Evolutionary conservation across 2,113 vertebrate species (phyloP), one percentile per base, ranked within the genome.

Genomic region (Eurypyga helias): DNA sequence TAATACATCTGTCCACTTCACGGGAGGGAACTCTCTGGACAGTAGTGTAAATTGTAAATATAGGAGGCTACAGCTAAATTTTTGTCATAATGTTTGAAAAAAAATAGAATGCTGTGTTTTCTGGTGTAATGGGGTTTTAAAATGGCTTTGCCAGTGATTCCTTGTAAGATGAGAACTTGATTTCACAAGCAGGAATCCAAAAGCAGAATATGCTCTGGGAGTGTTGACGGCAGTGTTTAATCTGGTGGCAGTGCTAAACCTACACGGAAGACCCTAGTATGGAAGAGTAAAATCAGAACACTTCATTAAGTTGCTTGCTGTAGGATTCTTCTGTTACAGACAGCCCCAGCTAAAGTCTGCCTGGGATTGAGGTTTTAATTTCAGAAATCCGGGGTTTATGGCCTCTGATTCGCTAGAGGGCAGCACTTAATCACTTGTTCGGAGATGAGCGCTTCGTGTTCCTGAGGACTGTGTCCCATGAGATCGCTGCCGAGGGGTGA

Each of bases 381-480:
- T 38, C 7, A 41, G 34, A 66, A 60, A 25, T 57, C 4, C 15
- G 10, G 21, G 45, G 4, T 85, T 90, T 83, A 21, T 73, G 33
- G 11, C 15, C 60, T 92, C 10, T 41, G 41, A 12, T 41, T 41
- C 88, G 34, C 82, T 95, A 97, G 98, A 89, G 97, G 94, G 96
- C 97, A 97, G 95, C 80, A 69, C 65, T 77, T 62, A 10, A 83
- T 52, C 81, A 29, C 54, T 9, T 14, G 12, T 15, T 28, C 48
- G 43, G 70, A 23, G 18, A 17, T 10, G 7, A 2, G 55, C 48
- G 17, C 54, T 83, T 28, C 21, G 0, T 26, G 15, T 4, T 36
- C 1, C 31, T 36, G 48, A 55, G 1, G 25, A 11, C 21, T 38
- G 43, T 64, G 38, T 83, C 19, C 45, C 64, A 29, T 46, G 58